These are phyloP conservation scores for Catamblyrhynchus diadema DNA, from an alignment of 2,797 vertebrate genomes.

Conservation along the genomic window DNA sequence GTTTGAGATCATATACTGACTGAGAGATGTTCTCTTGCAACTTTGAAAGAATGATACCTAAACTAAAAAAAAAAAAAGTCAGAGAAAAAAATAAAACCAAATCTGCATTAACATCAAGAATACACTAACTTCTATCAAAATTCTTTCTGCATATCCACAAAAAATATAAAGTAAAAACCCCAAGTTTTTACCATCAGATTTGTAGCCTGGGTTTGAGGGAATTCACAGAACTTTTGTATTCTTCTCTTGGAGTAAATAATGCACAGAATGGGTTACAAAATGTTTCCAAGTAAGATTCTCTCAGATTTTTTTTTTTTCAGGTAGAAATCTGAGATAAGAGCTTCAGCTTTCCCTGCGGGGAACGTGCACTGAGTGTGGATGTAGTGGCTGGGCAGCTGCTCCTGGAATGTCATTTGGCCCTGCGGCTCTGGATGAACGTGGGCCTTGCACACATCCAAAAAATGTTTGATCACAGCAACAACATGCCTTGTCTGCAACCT, in stretches of 20 bases:
- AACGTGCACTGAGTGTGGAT: rapidly evolving
- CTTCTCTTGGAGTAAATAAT: not conserved
- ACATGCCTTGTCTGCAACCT: not conserved
- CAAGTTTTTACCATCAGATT: not conserved
- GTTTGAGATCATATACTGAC: constrained; percentile 10
- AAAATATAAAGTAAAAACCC: not conserved
- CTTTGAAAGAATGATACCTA: not conserved
- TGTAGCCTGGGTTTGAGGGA: not conserved
- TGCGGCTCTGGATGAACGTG: rapidly evolving
- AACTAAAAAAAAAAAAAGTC: not conserved
- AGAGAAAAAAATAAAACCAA: not conserved
- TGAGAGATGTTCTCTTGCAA: not conserved
- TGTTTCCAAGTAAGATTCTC: not conserved
- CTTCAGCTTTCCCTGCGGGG: not conserved
- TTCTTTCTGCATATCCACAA: not conserved
- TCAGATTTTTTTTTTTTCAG: not conserved
- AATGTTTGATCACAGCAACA: not conserved
- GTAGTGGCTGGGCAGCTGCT: not conserved
- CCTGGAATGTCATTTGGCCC: not conserved
- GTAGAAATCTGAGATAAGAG: not conserved
- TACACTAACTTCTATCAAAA: not conserved
- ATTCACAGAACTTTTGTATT: not conserved
- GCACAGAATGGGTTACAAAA: not conserved
- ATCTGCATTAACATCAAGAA: not conserved
- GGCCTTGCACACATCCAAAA: not conserved